Percentiles rank a stretch among this genome's conserved stretches.
Evolutionary conservation across 2,113 vertebrate species (phyloP).

Genomic region (Vanacampus margaritifer): DNA sequence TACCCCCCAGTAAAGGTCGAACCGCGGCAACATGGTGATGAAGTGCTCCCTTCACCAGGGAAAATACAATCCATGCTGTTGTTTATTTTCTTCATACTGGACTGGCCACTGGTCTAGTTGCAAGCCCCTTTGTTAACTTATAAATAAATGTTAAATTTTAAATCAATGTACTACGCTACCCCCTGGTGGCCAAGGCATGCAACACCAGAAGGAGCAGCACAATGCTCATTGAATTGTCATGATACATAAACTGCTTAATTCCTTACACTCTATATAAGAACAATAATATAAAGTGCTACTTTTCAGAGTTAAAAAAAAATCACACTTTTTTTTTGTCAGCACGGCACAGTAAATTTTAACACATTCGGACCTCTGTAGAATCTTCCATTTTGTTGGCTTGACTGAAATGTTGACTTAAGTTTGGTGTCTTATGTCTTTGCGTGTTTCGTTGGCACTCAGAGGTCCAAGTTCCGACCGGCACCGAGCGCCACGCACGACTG

Average conservation of each 20-base stretch:
- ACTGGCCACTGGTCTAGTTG: not conserved
- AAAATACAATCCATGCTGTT: not conserved
- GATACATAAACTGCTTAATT: too few relatives aligned
- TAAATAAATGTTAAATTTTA: not conserved
- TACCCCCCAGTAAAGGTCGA: not conserved
- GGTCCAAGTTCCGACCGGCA: conserved; percentile 70
- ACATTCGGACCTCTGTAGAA: too few relatives aligned
- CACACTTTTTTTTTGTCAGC: too few relatives aligned
- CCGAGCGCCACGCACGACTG: conserved; percentile 78
- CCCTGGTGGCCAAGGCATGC: not conserved
- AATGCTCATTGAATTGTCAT: too few relatives aligned
- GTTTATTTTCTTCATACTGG: too few relatives aligned
- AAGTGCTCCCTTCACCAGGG: not conserved
- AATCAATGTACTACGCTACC: not conserved
- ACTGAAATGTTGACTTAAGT: not conserved
- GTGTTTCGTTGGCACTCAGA: conserved; percentile 51
- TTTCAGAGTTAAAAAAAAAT: too few relatives aligned
- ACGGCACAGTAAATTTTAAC: too few relatives aligned
- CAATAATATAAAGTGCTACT: too few relatives aligned
- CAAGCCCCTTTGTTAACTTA: not conserved
- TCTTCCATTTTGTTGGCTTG: not conserved
- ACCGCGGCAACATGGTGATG: not conserved
- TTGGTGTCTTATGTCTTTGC: not conserved
- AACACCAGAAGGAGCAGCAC: too few relatives aligned
- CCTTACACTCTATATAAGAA: too few relatives aligned